phyloP scores from a whole-genome alignment of 2,888 invertebrate species.

The Ormyrus rosae region DNA sequence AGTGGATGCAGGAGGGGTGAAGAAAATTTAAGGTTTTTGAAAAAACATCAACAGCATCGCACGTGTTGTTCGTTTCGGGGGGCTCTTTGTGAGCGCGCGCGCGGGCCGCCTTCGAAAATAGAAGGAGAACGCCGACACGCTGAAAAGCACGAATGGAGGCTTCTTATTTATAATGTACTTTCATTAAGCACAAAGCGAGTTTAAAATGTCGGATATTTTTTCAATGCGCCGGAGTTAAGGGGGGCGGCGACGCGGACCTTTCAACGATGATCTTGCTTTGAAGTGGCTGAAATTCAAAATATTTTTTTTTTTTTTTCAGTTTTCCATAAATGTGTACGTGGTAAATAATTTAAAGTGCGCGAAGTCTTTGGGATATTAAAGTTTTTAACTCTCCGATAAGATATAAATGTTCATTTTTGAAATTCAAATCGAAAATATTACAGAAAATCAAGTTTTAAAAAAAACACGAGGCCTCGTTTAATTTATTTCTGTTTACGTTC shows the following conservation, averaged over 20 bases:
- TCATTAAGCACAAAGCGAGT: conserved; percentile 35
- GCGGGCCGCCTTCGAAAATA: conserved; percentile 31
- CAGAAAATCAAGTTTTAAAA: too few species aligned
- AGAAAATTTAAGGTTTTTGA: conserved; percentile 38
- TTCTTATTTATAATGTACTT: conserved; percentile 31
- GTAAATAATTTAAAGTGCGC: too few species aligned
- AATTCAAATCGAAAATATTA: too few species aligned
- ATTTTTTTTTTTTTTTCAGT: too few species aligned
- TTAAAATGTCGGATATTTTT: conserved; percentile 26
- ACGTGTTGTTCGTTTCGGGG: conserved; percentile 52
- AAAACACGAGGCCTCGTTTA: too few species aligned
- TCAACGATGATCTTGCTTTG: neutral
- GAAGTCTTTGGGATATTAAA: too few species aligned
- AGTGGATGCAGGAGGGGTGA: neutral
- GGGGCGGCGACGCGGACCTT: neutral
- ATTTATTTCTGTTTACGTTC: too few species aligned
- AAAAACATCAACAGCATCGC: conserved; percentile 53
- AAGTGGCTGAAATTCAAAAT: too few species aligned
- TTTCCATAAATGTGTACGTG: too few species aligned
- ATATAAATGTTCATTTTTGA: too few species aligned
- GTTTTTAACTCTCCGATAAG: too few species aligned
- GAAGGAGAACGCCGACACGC: conserved; percentile 35
- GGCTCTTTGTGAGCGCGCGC: conserved; percentile 28
- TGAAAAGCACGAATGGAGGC: conserved; percentile 32
- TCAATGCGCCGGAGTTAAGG: neutral